phyloP scores from a whole-genome alignment of 2,888 invertebrate genomes.

The Euclidia mi region DNA sequence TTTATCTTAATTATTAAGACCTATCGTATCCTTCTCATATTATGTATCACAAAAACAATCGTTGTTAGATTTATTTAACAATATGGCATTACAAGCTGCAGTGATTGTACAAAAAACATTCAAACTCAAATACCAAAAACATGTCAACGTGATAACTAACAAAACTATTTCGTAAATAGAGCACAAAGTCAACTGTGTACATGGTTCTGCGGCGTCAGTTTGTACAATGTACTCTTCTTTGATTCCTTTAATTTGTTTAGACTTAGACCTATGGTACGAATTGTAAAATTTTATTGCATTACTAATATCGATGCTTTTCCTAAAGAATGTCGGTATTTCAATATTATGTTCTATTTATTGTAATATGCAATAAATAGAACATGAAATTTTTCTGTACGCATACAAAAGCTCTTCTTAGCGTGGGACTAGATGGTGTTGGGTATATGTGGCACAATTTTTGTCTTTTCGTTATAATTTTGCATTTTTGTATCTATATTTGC shows the following conservation, averaged over 20 bases:
- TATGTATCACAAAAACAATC: too few relatives aligned
- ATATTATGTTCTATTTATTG: not conserved
- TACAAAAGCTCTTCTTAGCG: too few relatives aligned
- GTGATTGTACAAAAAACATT: not conserved
- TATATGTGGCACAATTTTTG: too few relatives aligned
- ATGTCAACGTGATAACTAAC: conserved; percentile 51
- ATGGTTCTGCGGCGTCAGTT: conserved; percentile 60
- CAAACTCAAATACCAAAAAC: not conserved
- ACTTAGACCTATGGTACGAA: conserved; percentile 13
- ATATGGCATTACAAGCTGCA: not conserved
- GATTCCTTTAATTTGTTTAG: conserved; percentile 60
- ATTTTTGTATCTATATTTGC: too few relatives aligned
- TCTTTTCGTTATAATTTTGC: too few relatives aligned
- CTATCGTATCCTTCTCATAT: too few relatives aligned
- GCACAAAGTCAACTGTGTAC: conserved; percentile 67
- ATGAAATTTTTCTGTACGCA: too few relatives aligned
- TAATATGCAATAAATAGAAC: not conserved
- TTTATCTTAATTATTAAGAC: too few relatives aligned
- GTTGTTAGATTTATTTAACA: too few relatives aligned
- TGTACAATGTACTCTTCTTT: conserved; percentile 57
- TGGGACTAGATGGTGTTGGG: too few relatives aligned
- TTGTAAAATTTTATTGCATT: conserved; percentile 30
- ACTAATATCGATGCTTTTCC: conserved; percentile 12
- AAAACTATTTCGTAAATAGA: conserved; percentile 49
- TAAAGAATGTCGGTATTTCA: conserved; percentile 23